These are phyloP conservation scores for Vireo griseus DNA, from an alignment of 2,797 vertebrate species.

Conservation along the genomic window DNA sequence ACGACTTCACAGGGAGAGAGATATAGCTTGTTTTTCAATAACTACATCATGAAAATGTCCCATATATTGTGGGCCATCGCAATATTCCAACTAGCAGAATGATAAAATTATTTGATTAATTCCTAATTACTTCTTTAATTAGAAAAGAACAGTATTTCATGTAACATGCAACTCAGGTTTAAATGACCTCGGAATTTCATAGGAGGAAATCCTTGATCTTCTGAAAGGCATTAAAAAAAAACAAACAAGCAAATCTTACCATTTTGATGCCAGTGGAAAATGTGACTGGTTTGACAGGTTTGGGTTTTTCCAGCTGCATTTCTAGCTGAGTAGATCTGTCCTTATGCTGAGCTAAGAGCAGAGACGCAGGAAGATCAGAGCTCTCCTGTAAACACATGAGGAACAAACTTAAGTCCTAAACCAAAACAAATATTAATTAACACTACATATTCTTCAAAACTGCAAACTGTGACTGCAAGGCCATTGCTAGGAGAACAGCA, in stretches of 20 bases:
- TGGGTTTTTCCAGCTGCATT: constrained; percentile 90
- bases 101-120: not conserved
- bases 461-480: constrained; percentile 31
- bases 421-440: constrained; percentile 11
- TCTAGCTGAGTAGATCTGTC: constrained; percentile 89
- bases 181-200: not conserved
- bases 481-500: not conserved
- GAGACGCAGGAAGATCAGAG: constrained; percentile 88
- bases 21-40: not conserved
- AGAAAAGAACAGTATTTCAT: not conserved
- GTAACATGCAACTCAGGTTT: not conserved
- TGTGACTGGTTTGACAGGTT: constrained; percentile 86
- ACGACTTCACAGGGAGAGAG: not conserved
- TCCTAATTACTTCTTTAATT: not conserved
- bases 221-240: not conserved
- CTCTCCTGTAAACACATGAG: constrained; percentile 81
- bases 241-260: constrained; percentile 75
- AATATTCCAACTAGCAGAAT: not conserved
- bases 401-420: constrained; percentile 29
- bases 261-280: constrained; percentile 97
- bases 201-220: not conserved
- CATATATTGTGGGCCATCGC: not conserved
- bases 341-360: constrained; percentile 94
- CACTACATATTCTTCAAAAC: not conserved
- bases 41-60: not conserved